These are phyloP conservation scores for Agrochola litura DNA, from an alignment of 2,888 invertebrate species.

Conservation along the genomic window DNA sequence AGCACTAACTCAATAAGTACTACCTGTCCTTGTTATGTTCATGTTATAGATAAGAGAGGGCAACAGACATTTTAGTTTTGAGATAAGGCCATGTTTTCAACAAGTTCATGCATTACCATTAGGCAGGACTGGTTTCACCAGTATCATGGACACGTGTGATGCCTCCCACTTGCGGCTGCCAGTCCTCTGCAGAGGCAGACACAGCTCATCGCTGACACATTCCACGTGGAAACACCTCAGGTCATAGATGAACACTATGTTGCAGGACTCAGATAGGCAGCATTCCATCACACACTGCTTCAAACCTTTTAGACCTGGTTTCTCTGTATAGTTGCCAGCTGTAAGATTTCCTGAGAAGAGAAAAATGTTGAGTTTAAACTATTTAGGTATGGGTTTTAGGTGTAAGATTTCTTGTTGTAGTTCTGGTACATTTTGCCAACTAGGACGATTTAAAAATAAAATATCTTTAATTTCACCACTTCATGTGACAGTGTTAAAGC, in stretches of 20 bases:
- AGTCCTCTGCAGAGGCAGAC: constrained; percentile 91
- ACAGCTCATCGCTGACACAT: constrained; percentile 93
- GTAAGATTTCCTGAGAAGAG: constrained; percentile 85
- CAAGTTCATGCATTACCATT: constrained; percentile 80
- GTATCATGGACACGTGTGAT: constrained; percentile 93
- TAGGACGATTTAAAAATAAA: background rate
- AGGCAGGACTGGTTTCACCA: constrained; percentile 93
- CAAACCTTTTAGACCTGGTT: constrained; percentile 87
- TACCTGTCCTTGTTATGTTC: constrained; percentile 4
- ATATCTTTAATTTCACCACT: background rate
- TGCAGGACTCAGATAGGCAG: constrained; percentile 92
- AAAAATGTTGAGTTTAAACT: background rate
- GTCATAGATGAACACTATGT: constrained; percentile 95
- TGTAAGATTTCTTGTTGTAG: background rate
- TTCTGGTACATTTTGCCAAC: background rate
- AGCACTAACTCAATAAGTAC: background rate
- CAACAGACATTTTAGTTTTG: background rate
- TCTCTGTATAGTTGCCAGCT: constrained; percentile 91
- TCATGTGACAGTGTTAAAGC: background rate
- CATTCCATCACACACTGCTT: constrained; percentile 93
- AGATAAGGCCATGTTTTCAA: background rate
- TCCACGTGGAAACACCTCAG: constrained; percentile 94
- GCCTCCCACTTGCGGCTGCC: constrained; percentile 89
- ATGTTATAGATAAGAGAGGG: background rate
- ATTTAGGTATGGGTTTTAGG: background rate